These are phyloP conservation scores for Drosophila setifemur DNA, from an alignment of 1,140 invertebrate genomes.

Conservation along the genomic window DNA sequence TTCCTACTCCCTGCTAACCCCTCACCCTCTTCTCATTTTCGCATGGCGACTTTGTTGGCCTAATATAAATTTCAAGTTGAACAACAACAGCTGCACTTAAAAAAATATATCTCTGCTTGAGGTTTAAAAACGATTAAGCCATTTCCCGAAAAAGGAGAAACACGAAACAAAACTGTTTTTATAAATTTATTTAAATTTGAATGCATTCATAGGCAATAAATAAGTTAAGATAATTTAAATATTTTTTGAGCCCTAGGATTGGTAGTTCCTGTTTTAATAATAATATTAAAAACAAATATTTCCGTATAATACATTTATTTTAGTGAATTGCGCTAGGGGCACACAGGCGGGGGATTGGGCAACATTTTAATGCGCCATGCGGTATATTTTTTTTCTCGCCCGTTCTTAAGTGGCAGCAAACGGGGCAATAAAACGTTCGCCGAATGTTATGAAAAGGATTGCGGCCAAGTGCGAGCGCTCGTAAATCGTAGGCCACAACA, in stretches of 20 bases:
- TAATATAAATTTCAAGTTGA: slow-evolving; percentile 76
- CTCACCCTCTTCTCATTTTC: neutral
- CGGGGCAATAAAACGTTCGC: slow-evolving; percentile 70
- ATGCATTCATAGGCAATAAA: no score
- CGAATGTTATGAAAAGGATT: slow-evolving; percentile 75
- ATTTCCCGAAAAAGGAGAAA: no score
- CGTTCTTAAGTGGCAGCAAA: slow-evolving; percentile 57
- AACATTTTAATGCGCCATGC: slow-evolving; percentile 71
- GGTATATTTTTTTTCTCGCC: slow-evolving; percentile 38
- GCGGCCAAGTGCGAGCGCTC: slow-evolving; percentile 56
- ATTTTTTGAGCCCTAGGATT: no score
- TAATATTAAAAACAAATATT: neutral
- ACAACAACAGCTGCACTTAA: slow-evolving; percentile 50
- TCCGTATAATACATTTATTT: neutral
- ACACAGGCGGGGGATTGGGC: slow-evolving; percentile 11
- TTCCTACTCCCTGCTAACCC: neutral
- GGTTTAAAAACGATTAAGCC: neutral
- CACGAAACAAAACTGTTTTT: no score
- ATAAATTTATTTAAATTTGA: no score
- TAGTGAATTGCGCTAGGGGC: neutral
- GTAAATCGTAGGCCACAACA: slow-evolving; percentile 66
- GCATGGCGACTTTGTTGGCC: slow-evolving; percentile 68
- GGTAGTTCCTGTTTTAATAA: no score
- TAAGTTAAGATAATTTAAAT: no score
- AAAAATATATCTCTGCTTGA: neutral